A percentile compares a stretch with the other conserved stretches of the same genome.
Conservation (phyloP, 2,888 invertebrate genomes). For the Agrotis exclamationis region DNA sequence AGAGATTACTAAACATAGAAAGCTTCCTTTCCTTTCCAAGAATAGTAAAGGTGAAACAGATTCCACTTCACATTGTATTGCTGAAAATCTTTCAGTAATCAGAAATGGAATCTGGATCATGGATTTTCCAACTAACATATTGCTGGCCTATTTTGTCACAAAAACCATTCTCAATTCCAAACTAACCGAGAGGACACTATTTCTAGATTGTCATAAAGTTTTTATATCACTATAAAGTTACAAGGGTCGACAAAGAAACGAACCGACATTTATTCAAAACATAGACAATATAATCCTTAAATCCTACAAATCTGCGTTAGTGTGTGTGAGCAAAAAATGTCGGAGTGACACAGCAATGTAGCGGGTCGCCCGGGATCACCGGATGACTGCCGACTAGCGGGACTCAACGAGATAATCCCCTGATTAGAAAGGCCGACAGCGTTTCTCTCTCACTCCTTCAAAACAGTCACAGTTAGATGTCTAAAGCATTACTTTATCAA, state of each 20-base stretch:
- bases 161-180: constrained; percentile 36
- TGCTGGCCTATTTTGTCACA: constrained; percentile 19
- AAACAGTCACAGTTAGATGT: constrained; percentile 60
- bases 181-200: constrained; percentile 34
- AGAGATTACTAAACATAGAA: neutral
- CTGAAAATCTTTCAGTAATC: constrained; percentile 15
- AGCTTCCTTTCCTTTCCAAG: neutral
- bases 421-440: constrained; percentile 78
- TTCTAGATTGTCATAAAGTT: constrained; percentile 48
- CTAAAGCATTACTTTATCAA: constrained; percentile 43
- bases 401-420: constrained; percentile 79
- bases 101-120: neutral
- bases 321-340: constrained; percentile 68
- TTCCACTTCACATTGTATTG: neutral
- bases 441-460: constrained; percentile 68
- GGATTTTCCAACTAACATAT: constrained; percentile 18
- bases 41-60: neutral
- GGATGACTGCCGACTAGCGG: constrained; percentile 70
- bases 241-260: constrained; percentile 56
- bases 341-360: constrained; percentile 64
- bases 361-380: constrained; percentile 56
- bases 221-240: constrained; percentile 51
- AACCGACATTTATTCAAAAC: constrained; percentile 59
- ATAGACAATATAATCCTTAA: constrained; percentile 55
- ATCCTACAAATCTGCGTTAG: constrained; percentile 63